phyloP scores from a whole-genome alignment of 37 sponge, comb jelly and placozoan species.

The Aphrocallistes beatrix region DNA sequence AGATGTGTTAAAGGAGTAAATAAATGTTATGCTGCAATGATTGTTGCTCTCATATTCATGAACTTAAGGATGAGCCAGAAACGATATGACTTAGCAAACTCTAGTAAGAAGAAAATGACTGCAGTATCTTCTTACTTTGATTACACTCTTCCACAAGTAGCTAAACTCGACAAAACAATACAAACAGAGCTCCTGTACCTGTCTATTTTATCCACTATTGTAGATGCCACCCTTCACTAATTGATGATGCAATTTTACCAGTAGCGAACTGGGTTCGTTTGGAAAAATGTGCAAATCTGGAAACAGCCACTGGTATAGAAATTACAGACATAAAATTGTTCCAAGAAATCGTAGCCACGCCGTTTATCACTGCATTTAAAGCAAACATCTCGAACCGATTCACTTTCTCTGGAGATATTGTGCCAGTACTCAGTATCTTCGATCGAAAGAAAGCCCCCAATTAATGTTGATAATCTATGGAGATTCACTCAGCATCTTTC shows the following conservation, averaged over 20 bases:
- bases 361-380: not conserved
- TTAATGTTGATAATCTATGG: not conserved
- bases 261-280: not conserved
- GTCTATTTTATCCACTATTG: not conserved
- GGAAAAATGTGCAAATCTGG: not conserved
- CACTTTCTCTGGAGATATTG: not conserved
- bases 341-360: not conserved
- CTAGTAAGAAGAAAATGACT: not conserved
- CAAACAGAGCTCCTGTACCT: not conserved
- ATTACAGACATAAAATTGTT: not conserved
- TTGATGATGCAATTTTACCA: not conserved
- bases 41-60: too few relatives aligned
- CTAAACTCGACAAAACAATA: not conserved
- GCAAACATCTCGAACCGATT: not conserved
- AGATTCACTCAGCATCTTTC: not conserved
- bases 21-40: not conserved
- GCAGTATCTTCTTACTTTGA: too few relatives aligned
- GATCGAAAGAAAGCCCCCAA: not conserved
- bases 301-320: not conserved
- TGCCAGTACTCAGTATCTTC: not conserved
- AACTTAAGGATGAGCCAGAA: slow-evolving; percentile 20
- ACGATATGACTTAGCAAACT: slow-evolving; percentile 18
- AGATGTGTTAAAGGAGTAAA: slow-evolving; percentile 11
- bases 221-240: not conserved
- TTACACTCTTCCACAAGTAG: not conserved